These are phyloP conservation scores for Calycopis cecrops DNA, from an alignment of 1,140 invertebrate species.

Conservation along the genomic window DNA sequence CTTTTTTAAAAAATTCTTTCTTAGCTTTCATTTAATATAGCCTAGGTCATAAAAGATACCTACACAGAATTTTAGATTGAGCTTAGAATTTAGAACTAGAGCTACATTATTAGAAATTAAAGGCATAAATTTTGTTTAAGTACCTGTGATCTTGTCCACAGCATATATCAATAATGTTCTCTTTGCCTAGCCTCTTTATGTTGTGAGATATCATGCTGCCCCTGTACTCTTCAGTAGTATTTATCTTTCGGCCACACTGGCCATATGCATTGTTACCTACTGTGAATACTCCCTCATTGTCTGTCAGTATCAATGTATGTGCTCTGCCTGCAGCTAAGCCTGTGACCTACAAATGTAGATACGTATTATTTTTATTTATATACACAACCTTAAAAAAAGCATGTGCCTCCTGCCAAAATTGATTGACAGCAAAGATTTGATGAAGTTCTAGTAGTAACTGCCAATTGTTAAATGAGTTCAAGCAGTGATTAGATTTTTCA, in stretches of 20 bases:
- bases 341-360: slow-evolving; percentile 35
- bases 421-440: no score
- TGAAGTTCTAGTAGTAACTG: no score
- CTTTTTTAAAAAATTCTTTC: no score
- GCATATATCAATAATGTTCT: slow-evolving; percentile 80
- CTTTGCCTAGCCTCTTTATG: slow-evolving; percentile 79
- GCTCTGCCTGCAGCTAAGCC: slow-evolving; percentile 89
- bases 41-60: no score
- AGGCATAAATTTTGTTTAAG: neutral
- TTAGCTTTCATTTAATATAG: no score
- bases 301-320: slow-evolving; percentile 88
- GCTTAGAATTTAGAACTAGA: no score
- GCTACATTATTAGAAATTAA: slow-evolving; percentile 9
- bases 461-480: neutral
- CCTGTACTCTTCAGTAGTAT: slow-evolving; percentile 85
- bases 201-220: slow-evolving; percentile 80
- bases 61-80: no score
- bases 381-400: neutral
- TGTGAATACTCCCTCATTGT: slow-evolving; percentile 86
- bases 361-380: neutral
- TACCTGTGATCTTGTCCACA: slow-evolving; percentile 94
- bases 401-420: neutral
- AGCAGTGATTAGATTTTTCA: neutral
- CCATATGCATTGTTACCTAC: slow-evolving; percentile 96
- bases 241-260: slow-evolving; percentile 91